Conservation (phyloP, 2,113 vertebrate species). For the Bagarius yarrelli region DNA sequence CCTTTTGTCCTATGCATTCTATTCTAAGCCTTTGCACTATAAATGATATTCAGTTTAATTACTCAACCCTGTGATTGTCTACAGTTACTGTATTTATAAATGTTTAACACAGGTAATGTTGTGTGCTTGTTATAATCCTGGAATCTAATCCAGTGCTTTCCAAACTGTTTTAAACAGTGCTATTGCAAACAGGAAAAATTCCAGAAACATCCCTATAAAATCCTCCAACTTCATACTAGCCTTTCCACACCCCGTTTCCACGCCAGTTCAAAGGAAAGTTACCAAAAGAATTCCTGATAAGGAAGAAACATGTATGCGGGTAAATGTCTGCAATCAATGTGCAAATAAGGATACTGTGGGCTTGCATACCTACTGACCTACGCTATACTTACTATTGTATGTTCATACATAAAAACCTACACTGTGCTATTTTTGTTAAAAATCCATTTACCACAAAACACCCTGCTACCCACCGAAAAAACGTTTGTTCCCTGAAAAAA, state of each 20-base stretch:
- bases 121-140: neutral
- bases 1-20: neutral
- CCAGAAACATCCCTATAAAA: no score
- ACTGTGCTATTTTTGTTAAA: neutral
- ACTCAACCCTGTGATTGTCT: neutral
- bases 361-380: constrained; percentile 11
- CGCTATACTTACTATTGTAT: constrained; percentile 2
- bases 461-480: constrained; percentile 28
- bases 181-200: no score
- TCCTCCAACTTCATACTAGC: no score
- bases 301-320: neutral
- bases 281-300: constrained; percentile 18
- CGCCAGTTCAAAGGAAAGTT: neutral
- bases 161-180: no score
- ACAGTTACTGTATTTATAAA: neutral
- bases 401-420: constrained; percentile 1
- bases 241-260: no score
- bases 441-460: constrained; percentile 20
- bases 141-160: neutral
- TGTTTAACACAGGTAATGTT: neutral
- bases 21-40: neutral
- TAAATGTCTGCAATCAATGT: neutral
- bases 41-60: neutral
- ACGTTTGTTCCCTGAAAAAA: constrained; percentile 46
- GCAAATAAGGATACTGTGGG: neutral